Evolutionary conservation across 2,113 vertebrate genomes (phyloP).

Genomic region (Serilophus lunatus): DNA sequence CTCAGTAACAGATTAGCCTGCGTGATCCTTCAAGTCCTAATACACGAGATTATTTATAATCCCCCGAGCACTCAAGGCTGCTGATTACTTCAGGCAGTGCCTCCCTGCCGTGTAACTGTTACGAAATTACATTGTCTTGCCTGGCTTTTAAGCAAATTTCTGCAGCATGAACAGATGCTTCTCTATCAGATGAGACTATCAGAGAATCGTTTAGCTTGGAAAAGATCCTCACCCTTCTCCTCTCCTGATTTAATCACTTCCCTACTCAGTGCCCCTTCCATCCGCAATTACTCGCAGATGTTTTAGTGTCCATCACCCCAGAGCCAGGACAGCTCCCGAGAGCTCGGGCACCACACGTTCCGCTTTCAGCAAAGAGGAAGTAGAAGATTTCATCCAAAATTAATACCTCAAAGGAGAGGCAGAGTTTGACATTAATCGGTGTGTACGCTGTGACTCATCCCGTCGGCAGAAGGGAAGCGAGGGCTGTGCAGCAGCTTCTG

Average conservation of each 20-base stretch:
- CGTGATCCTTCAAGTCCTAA: conserved; percentile 25
- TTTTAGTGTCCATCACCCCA: background rate
- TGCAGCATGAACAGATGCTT: background rate
- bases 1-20: conserved; percentile 26
- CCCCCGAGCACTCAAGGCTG: background rate
- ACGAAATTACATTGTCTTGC: background rate
- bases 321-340: background rate
- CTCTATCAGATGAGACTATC: background rate
- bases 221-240: background rate
- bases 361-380: background rate
- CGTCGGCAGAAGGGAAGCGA: background rate
- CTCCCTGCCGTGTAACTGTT: background rate
- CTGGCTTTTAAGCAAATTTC: background rate
- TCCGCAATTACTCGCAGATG: background rate
- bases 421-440: conserved; percentile 7
- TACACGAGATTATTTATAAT: conserved; percentile 4
- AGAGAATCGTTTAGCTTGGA: background rate
- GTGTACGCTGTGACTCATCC: conserved; percentile 22
- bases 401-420: conserved; percentile 3
- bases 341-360: background rate
- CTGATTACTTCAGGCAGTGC: background rate
- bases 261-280: background rate
- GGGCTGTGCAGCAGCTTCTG: background rate
- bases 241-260: background rate
- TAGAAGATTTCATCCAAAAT: background rate